Evolutionary conservation across 1,140 invertebrate genomes (phyloP), one percentile per base, ranked within the genome.

Genomic region (Chrysomallon squamiferum): DNA sequence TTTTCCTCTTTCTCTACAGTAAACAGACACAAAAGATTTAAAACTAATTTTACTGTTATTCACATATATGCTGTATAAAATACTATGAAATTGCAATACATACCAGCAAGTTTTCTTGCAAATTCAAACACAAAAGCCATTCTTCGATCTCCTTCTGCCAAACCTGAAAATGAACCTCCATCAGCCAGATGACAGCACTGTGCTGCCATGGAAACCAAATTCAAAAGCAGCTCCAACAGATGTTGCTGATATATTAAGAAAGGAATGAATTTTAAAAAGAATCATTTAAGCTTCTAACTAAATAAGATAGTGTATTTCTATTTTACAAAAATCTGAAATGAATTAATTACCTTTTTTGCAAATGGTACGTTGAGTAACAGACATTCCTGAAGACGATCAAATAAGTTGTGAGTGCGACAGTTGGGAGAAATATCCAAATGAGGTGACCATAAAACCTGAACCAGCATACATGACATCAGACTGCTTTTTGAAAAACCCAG

Each of bases 371-470:
- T 38, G 7, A 62, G 0, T 7, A 41, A 13, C 5, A 60, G 41
- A 30, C 27, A 60, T 27, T 27, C 22, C 54, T 63, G 52, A 13
- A 62, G 52, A 57, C 38, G 62, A 13, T 35, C 29, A 20, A 68
- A 33, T 4, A 68, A 30, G 4, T 58, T 20, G n/a, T 25, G 9
- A 15, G 54, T 68, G 4, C 56, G 66, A 35, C 29, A 2, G 38
- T 62, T 68, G 41, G 60, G 45, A 52, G 47, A 59, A 15, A 68
- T 54, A 52, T 58, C 54, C 30, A 57, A 62, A 13, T 41, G 33
- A 9, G 66, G 66, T 5, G 50, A 58, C 66, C 66, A 68, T 43
- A 68, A 54, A 45, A 41, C 47, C n/a, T 61, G 32, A 7, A 68
- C 30, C 7, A 68, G 11, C 41, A 68, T 49, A 38, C 66, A 68